A percentile compares a stretch with the other conserved stretches of the same genome.
Evolutionary conservation across 2,888 invertebrate genomes (phyloP).

Genomic region (Apotomis betuletana): DNA sequence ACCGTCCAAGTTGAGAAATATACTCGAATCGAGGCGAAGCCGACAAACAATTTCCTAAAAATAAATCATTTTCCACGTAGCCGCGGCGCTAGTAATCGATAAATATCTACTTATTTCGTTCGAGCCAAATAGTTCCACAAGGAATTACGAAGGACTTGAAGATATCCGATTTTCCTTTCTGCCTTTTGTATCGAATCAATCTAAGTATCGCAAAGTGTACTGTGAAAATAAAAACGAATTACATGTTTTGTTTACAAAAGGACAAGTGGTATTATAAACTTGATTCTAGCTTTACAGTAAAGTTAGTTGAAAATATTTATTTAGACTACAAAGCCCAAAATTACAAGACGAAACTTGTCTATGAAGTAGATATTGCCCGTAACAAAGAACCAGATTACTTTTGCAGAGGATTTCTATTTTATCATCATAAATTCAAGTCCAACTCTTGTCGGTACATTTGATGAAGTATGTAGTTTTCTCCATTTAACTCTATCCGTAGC

Average conservation of each 20-base stretch:
- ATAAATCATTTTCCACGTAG: slow-evolving; percentile 30
- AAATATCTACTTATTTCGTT: slow-evolving; percentile 34
- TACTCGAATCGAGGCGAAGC: neutral
- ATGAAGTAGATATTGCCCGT: no score
- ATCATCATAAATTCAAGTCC: no score
- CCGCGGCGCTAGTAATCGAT: slow-evolving; percentile 18
- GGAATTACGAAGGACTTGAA: slow-evolving; percentile 36
- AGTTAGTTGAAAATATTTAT: no score
- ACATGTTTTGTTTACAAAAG: neutral
- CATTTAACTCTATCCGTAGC: no score
- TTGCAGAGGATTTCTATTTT: no score
- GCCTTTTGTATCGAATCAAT: slow-evolving; percentile 23
- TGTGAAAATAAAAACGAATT: slow-evolving; percentile 7
- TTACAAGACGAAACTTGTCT: no score
- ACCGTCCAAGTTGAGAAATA: neutral
- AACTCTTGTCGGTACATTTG: no score
- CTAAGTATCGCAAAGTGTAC: slow-evolving; percentile 26
- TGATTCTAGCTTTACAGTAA: no score
- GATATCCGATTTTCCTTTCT: slow-evolving; percentile 24
- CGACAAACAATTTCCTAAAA: slow-evolving; percentile 31
- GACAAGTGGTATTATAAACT: no score
- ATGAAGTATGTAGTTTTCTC: no score
- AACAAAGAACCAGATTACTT: no score
- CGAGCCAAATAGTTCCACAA: slow-evolving; percentile 35
- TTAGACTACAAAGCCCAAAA: no score